These are phyloP conservation scores for Megalopta genalis DNA, from an alignment of 1,140 invertebrate genomes.

Conservation along the genomic window DNA sequence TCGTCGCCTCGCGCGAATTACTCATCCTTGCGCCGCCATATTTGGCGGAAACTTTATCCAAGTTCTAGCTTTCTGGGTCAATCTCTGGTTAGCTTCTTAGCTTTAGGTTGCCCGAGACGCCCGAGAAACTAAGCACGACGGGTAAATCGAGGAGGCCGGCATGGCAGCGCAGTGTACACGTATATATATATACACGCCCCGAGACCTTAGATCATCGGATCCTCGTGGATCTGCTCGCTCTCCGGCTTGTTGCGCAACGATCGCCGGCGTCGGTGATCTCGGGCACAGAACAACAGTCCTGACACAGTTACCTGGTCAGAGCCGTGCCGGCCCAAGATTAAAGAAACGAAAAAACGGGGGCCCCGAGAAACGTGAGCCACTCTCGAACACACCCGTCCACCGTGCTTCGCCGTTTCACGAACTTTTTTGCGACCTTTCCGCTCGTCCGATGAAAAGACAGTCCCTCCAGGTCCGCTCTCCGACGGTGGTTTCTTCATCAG, in stretches of 20 bases:
- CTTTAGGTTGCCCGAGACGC: slow-evolving; percentile 53
- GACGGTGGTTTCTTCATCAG: slow-evolving; percentile 10
- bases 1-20: slow-evolving; percentile 7
- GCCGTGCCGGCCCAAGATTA: slow-evolving; percentile 44
- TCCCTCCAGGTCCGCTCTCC: not conserved
- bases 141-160: slow-evolving; percentile 64
- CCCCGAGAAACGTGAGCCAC: slow-evolving; percentile 54
- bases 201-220: slow-evolving; percentile 70
- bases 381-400: slow-evolving; percentile 29
- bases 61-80: slow-evolving; percentile 57
- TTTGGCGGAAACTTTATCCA: slow-evolving; percentile 53
- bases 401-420: slow-evolving; percentile 31
- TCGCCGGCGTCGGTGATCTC: slow-evolving; percentile 62
- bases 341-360: slow-evolving; percentile 29
- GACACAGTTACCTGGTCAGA: slow-evolving; percentile 71
- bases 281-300: slow-evolving; percentile 64
- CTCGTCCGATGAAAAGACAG: slow-evolving; percentile 28
- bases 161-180: too few relatives aligned
- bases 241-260: slow-evolving; percentile 68
- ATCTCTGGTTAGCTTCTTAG: slow-evolving; percentile 58
- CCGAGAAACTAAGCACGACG: slow-evolving; percentile 51
- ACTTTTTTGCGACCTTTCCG: slow-evolving; percentile 52
- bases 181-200: slow-evolving; percentile 50
- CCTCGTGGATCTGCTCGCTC: slow-evolving; percentile 63
- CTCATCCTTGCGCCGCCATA: slow-evolving; percentile 42